phyloP scores from a whole-genome alignment of 2,797 vertebrate genomes.

The Micromesistius poutassou region DNA sequence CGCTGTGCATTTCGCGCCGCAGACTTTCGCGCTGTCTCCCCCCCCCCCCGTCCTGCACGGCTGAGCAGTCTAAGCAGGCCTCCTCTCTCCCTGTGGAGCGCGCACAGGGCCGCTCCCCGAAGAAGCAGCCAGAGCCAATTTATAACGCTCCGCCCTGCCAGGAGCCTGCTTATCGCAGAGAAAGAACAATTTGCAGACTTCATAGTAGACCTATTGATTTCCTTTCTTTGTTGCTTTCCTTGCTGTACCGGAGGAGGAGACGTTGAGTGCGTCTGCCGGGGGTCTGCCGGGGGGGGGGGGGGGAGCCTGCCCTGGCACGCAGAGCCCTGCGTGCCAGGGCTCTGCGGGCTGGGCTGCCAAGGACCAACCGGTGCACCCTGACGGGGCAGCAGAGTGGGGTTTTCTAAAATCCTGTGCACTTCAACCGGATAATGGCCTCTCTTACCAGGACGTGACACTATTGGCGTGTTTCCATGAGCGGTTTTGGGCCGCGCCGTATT shows the following conservation, averaged over 20 bases:
- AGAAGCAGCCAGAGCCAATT: background rate
- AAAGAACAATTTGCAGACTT: slow-evolving; percentile 27
- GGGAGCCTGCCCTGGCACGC: background rate
- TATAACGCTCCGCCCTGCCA: slow-evolving; percentile 20
- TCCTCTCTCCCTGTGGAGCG: slow-evolving; percentile 7
- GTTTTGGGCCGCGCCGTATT: too few relatives aligned
- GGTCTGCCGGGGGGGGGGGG: too few relatives aligned
- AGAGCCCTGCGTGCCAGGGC: background rate
- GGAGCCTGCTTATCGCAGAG: slow-evolving; percentile 31
- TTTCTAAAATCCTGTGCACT: background rate
- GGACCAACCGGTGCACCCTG: background rate
- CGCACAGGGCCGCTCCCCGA: slow-evolving; percentile 6
- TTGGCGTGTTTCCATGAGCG: too few relatives aligned
- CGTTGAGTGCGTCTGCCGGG: background rate
- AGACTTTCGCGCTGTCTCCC: background rate
- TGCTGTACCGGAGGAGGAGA: slow-evolving; percentile 24
- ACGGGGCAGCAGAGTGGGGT: background rate
- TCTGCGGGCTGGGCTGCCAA: background rate
- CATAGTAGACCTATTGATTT: slow-evolving; percentile 38
- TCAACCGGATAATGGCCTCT: too few relatives aligned
- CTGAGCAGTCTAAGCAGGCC: slow-evolving; percentile 19
- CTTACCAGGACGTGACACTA: too few relatives aligned
- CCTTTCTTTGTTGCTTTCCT: background rate
- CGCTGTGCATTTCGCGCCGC: background rate
- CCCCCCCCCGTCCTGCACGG: slow-evolving; percentile 7